A percentile compares a stretch with the other conserved stretches of the same genome.
These are phyloP conservation scores for Oxyscelio sp. DNA, from an alignment of 2,888 invertebrate species.

Conservation along the genomic window DNA sequence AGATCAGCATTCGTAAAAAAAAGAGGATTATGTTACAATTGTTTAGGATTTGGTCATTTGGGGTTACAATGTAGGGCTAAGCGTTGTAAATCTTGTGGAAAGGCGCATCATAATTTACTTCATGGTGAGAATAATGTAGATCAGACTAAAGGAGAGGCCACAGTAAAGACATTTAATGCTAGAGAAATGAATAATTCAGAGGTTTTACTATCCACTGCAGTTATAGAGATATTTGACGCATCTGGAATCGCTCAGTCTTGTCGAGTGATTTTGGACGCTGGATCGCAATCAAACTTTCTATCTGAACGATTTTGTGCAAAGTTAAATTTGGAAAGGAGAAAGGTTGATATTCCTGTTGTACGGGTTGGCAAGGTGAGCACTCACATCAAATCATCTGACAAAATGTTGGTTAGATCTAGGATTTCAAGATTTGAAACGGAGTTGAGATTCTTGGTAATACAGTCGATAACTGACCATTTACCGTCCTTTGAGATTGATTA, in stretches of 20 bases:
- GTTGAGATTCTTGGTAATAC: slow-evolving; percentile 7
- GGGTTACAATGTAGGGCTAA: background rate
- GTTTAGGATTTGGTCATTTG: slow-evolving; percentile 23
- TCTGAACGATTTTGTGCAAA: slow-evolving; percentile 18
- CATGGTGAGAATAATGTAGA: slow-evolving; percentile 6
- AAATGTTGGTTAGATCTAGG: slow-evolving; percentile 10
- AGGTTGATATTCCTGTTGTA: slow-evolving; percentile 21
- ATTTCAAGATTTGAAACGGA: background rate
- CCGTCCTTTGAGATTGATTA: slow-evolving; percentile 9
- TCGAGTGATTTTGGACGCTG: slow-evolving; percentile 43
- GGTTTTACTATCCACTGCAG: slow-evolving; percentile 44
- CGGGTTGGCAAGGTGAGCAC: slow-evolving; percentile 21
- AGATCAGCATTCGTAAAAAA: background rate
- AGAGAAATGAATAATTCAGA: slow-evolving; percentile 17
- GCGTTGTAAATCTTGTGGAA: slow-evolving; percentile 9
- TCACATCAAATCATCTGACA: background rate
- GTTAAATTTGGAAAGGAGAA: slow-evolving; percentile 2
- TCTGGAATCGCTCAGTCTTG: background rate
- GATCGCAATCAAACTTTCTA: slow-evolving; percentile 51
- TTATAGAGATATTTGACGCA: slow-evolving; percentile 14
- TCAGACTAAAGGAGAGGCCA: background rate
- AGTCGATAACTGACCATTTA: slow-evolving; percentile 9
- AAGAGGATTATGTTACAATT: slow-evolving; percentile 38
- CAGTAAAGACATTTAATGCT: slow-evolving; percentile 23
- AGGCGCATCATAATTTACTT: slow-evolving; percentile 23